These are phyloP conservation scores for Ochotona princeps DNA, from an alignment of 2,113 vertebrate genomes.

Conservation along the genomic window DNA sequence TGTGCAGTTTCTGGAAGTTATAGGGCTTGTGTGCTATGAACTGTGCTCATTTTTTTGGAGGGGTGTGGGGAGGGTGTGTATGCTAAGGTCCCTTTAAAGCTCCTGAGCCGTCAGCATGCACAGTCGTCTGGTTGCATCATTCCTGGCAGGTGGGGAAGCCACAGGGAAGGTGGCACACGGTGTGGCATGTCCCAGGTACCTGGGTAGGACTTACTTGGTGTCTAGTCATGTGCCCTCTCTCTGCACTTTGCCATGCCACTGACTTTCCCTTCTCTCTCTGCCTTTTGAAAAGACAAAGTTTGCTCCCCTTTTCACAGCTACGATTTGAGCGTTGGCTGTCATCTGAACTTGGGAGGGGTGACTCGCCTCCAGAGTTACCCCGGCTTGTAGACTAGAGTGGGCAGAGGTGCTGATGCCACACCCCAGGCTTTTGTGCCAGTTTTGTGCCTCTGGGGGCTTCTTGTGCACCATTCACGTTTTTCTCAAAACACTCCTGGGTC, in stretches of 20 bases:
- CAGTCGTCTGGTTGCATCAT: fast-evolving
- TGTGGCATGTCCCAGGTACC: not conserved
- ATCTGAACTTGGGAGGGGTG: too few relatives aligned
- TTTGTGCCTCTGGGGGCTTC: not conserved
- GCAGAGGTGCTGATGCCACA: not conserved
- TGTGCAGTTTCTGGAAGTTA: not conserved
- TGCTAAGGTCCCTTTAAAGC: not conserved
- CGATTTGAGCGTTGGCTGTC: too few relatives aligned
- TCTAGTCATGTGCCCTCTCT: not conserved
- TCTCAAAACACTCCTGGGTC: not conserved
- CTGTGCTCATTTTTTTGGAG: not conserved
- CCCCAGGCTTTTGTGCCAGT: not conserved
- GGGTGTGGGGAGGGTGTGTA: not conserved
- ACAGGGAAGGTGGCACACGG: not conserved
- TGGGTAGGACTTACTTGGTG: not conserved
- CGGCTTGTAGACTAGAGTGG: not conserved
- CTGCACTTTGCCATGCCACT: not conserved
- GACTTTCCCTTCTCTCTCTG: not conserved
- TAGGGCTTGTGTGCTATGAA: not conserved
- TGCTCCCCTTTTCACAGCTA: not conserved
- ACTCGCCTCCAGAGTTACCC: not conserved
- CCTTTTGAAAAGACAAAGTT: not conserved
- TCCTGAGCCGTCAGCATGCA: not conserved
- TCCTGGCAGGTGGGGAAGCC: not conserved
- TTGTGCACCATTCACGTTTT: not conserved